phyloP scores from a whole-genome alignment of 2,113 vertebrate genomes.

The Eurypyga helias region DNA sequence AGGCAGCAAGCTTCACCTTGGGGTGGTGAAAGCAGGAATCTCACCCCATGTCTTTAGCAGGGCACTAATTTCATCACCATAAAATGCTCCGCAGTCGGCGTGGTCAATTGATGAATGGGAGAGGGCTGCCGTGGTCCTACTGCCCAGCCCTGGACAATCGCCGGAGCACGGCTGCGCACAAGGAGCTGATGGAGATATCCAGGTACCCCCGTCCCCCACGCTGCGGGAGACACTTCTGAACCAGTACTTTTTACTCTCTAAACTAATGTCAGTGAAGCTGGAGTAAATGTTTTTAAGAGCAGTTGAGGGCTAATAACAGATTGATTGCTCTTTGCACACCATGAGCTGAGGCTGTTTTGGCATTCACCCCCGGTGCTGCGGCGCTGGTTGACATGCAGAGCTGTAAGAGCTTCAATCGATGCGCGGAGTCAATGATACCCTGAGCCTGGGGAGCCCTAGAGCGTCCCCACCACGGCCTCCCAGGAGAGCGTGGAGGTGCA shows the following conservation, averaged over 20 bases:
- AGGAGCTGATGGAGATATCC: not conserved
- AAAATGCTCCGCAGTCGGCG: not conserved
- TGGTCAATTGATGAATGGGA: too few species aligned
- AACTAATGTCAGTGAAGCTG: not conserved
- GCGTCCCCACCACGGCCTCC: too few species aligned
- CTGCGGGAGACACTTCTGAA: not conserved
- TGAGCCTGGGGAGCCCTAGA: not conserved
- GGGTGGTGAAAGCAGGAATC: not conserved
- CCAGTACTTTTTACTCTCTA: not conserved
- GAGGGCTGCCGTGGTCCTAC: not conserved
- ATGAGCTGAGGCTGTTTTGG: not conserved
- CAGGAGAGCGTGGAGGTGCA: not conserved
- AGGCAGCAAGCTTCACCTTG: not conserved
- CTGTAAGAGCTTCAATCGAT: not conserved
- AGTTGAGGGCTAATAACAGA: not conserved
- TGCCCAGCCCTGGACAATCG: not conserved
- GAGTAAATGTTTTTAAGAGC: not conserved
- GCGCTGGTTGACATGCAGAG: not conserved
- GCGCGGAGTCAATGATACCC: not conserved
- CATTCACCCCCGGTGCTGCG: not conserved
- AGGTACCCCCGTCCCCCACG: too few species aligned
- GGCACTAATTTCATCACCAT: not conserved
- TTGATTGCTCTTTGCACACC: not conserved
- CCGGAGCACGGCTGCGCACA: not conserved
- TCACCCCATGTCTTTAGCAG: not conserved